These are phyloP conservation scores for Rhyacophila evoluta DNA, from an alignment of 2,888 invertebrate species.

Conservation along the genomic window DNA sequence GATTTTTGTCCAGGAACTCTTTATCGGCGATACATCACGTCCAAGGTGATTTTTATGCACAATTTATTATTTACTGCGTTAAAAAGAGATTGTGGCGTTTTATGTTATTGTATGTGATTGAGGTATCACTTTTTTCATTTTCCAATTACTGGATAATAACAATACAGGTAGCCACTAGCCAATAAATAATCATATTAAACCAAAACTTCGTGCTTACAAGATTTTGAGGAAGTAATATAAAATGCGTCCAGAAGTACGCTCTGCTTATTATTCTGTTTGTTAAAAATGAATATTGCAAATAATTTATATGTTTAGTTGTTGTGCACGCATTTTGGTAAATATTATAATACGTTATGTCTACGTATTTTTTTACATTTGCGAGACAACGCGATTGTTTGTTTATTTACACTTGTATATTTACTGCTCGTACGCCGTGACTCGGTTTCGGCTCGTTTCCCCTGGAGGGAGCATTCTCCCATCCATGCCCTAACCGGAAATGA, in stretches of 20 bases:
- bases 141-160: too few species aligned
- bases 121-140: too few species aligned
- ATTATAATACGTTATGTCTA: too few species aligned
- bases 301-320: too few species aligned
- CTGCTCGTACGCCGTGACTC: neutral
- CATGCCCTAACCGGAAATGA: neutral
- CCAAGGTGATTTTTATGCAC: neutral
- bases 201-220: neutral
- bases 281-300: too few species aligned
- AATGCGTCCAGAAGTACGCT: neutral
- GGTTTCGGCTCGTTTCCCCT: neutral
- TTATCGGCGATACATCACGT: neutral
- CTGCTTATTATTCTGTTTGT: too few species aligned
- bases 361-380: too few species aligned
- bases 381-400: too few species aligned
- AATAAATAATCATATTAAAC: neutral
- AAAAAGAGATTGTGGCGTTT: neutral
- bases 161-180: too few species aligned
- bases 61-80: neutral
- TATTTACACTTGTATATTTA: too few species aligned
- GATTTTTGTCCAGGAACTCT: neutral
- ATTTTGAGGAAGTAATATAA: neutral
- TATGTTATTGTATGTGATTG: neutral
- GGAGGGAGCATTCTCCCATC: neutral
- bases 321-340: too few species aligned